Conservation (phyloP, 2,888 invertebrate genomes). For the Drosophila meridionalis region DNA sequence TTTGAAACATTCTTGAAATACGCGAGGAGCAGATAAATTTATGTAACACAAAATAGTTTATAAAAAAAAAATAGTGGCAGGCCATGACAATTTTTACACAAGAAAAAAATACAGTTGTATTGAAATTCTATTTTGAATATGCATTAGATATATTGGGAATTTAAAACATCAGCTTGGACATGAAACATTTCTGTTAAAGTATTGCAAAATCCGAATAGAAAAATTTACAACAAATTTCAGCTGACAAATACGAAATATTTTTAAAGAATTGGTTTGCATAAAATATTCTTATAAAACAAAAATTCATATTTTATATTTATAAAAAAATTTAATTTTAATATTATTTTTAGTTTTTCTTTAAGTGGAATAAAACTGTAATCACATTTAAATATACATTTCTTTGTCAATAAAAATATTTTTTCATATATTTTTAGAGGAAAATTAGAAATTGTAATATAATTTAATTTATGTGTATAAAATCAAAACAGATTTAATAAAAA, state of each 20-base stretch:
- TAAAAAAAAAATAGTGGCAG: not conserved
- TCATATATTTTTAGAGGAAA: too few species aligned
- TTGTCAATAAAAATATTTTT: too few species aligned
- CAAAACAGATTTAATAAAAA: too few species aligned
- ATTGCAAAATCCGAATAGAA: not conserved
- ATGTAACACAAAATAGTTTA: not conserved
- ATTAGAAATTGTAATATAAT: too few species aligned
- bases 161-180: not conserved
- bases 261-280: not conserved
- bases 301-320: too few species aligned
- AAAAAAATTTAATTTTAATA: too few species aligned
- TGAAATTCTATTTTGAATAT: not conserved
- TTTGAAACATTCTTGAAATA: not conserved
- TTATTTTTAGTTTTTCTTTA: too few species aligned
- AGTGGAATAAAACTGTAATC: too few species aligned
- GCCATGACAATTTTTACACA: not conserved
- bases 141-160: too few species aligned
- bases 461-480: too few species aligned
- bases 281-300: too few species aligned
- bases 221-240: not conserved
- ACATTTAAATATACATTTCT: too few species aligned
- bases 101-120: not conserved
- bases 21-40: not conserved
- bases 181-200: not conserved
- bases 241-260: not conserved